Evolutionary conservation across 2,113 vertebrate genomes (phyloP), one percentile per base, ranked within the genome.

Genomic region (Microcebus tavaratra): DNA sequence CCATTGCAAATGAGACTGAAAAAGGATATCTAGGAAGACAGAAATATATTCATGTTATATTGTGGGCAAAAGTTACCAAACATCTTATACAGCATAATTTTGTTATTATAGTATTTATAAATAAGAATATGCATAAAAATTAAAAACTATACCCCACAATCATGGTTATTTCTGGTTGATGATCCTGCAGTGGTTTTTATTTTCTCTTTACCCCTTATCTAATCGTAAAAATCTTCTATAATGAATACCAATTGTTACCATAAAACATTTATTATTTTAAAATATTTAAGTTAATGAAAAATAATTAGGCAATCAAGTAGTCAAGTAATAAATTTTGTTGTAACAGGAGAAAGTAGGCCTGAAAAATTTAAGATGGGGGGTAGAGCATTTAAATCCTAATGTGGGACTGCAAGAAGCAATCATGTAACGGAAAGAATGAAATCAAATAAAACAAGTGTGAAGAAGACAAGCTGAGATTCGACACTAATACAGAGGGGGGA

Each of bases 231-330:
- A 72, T 91, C 55, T 73, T 70, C 90, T 70, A 83, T 34, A 83
- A 8, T 83, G 31, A 75, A n/a, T 34, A 87, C 50, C 29, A n/a
- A 48, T 67, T 85, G 67, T 78, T 95, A 18, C 67, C 75, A 55
- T 88, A 83, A 92, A 89, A 94, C 61, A 85, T 85, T 94, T 94
- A 78, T 88, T 92, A 82, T 88, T 91, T 97, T 76, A 87, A 97
- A 96, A 85, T 94, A 81, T 92, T 89, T 68, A 95, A 65, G 50
- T 83, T 55, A 92, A 75, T 72, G 68, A 20, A 13, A 91, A 96
- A 88, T 79, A 97, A 93, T 78, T 73, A 88, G 39, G 21, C 86
- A 82, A 95, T 55, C 42, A 50, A 75, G 36, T 84, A 84, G 65
- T 88, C 53, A 88, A 87, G 59, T 63, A 91, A 93, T 94, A 31